A percentile compares a stretch with the other conserved stretches of the same genome.
Conservation (phyloP, 1,140 invertebrate genomes). For the Papilio polytes region DNA sequence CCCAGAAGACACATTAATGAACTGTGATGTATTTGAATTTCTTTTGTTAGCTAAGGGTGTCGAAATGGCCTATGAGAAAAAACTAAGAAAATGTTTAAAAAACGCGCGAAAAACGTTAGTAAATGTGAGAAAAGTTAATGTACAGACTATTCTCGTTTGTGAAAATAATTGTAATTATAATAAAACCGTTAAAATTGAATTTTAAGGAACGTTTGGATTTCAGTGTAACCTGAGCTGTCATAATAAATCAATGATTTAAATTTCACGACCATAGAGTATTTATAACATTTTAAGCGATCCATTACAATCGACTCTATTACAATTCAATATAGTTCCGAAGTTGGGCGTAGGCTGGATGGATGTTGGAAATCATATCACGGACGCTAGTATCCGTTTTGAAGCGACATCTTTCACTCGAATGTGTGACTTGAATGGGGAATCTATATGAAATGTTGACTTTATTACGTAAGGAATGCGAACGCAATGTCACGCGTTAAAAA, state of each 20-base stretch:
- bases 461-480: slow-evolving; percentile 65
- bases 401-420: slow-evolving; percentile 59
- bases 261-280: slow-evolving; percentile 16
- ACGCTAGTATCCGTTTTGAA: slow-evolving; percentile 55
- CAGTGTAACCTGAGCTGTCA: slow-evolving; percentile 1
- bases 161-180: neutral
- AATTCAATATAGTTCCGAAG: slow-evolving; percentile 30
- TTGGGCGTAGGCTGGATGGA: slow-evolving; percentile 38
- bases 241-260: slow-evolving; percentile 23
- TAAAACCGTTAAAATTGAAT: too few species aligned
- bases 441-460: slow-evolving; percentile 60
- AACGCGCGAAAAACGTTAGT: neutral
- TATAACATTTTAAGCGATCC: slow-evolving; percentile 24
- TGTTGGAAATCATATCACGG: slow-evolving; percentile 52
- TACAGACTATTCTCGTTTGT: neutral
- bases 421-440: slow-evolving; percentile 59
- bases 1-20: too few species aligned
- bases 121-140: neutral
- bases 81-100: too few species aligned
- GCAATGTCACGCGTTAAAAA: slow-evolving; percentile 44
- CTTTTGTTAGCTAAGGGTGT: too few species aligned
- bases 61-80: too few species aligned
- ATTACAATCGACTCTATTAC: slow-evolving; percentile 30
- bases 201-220: neutral
- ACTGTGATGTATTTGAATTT: too few species aligned